Percentiles rank a stretch among this genome's conserved stretches.
phyloP scores from a whole-genome alignment of 1,140 invertebrate genomes.

The Bombyx mandarina region DNA sequence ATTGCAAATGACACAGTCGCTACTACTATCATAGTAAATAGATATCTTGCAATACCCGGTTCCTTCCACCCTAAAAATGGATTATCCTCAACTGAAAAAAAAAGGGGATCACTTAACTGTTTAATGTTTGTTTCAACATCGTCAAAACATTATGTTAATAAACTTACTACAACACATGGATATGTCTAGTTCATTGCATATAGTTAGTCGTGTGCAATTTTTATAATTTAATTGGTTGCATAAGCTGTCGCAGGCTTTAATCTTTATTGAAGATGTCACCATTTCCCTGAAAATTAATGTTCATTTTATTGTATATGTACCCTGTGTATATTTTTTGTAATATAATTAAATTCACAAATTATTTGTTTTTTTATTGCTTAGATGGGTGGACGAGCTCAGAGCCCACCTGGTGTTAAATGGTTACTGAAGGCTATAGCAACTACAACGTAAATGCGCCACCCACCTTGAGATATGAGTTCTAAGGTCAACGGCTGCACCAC shows the following conservation, averaged over 20 bases:
- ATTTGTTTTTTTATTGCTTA: no score
- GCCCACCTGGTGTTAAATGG: no score
- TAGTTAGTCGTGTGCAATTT: slow-evolving; percentile 47
- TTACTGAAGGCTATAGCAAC: no score
- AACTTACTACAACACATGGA: slow-evolving; percentile 66
- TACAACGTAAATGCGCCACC: no score
- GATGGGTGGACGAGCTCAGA: no score
- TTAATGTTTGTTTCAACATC: background rate
- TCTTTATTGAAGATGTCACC: slow-evolving; percentile 46
- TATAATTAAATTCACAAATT: no score
- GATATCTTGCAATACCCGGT: slow-evolving; percentile 69
- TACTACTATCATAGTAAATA: slow-evolving; percentile 61
- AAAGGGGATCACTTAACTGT: background rate
- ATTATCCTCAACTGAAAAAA: slow-evolving; percentile 61
- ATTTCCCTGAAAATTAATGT: slow-evolving; percentile 38
- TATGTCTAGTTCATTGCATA: slow-evolving; percentile 49
- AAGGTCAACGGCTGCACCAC: no score
- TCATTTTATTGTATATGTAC: background rate
- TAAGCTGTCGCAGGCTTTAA: slow-evolving; percentile 50
- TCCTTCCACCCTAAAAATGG: slow-evolving; percentile 63
- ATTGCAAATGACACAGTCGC: slow-evolving; percentile 49
- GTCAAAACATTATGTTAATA: slow-evolving; percentile 19
- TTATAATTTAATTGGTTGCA: slow-evolving; percentile 42
- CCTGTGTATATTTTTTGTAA: no score
- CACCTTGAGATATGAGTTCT: no score